Evolutionary conservation across 2,113 vertebrate species (phyloP), one percentile per base, ranked within the genome.

Genomic region (Atractosteus spatula): DNA sequence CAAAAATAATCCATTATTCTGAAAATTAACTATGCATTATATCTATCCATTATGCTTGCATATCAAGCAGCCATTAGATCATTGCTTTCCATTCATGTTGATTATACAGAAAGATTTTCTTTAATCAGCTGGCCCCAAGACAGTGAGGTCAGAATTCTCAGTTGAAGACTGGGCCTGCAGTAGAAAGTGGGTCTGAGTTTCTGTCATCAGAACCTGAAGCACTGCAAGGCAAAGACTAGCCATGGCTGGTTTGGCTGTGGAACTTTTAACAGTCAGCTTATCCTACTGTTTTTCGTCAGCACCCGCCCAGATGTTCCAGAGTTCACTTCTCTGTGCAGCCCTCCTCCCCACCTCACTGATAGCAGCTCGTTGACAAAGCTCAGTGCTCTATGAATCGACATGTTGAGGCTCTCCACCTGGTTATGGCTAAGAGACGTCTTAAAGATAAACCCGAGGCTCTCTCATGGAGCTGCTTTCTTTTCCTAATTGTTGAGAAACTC

Each of bases 61-160:
- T 55, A 42, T 77, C 68, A 68, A 88, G 56, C 66, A 77, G 81
- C 68, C 47, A 75, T 56, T 61, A 66, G 63, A 69, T 75, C 72
- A 72, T 68, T 63, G 59, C 44, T 65, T 71, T 74, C 55, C 10
- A 61, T 55, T 51, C 14, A 79, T 80, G 79, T 62, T 79, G 71
- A 0, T 0, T 62, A 69, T 71, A 56, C 47, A 51, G 5, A 51
- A 5, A 51, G 5, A 51, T 51, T 51, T 51, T 5, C 10, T 51
- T 5, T 51, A 10, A 51, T 7, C 10, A 76, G 77, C 3, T 82
- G 78, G 64, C 68, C 55, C 83, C 71, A 79, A 83, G 82, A 79
- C 79, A 82, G 81, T 76, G 76, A 77, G 74, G 83, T 73, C 77
- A 75, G 74, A 73, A 75, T 81, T 79, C 71, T 80, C 84, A 73